These are phyloP conservation scores for Gephyroberyx darwinii DNA, from an alignment of 2,797 vertebrate genomes.

Conservation along the genomic window DNA sequence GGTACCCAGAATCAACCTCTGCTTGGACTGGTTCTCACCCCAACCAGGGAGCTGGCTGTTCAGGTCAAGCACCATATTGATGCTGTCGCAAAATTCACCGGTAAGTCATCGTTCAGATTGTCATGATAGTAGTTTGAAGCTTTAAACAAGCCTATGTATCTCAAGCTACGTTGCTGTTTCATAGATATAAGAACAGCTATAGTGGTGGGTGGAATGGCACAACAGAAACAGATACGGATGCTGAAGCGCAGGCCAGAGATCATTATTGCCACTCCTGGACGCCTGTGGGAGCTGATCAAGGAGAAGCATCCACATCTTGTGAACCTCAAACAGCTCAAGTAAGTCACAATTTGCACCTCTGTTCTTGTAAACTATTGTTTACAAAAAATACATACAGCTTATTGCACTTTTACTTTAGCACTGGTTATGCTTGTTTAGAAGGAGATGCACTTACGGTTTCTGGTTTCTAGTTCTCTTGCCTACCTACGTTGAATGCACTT, in stretches of 20 bases:
- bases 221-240: constrained; percentile 91
- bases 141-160: not conserved
- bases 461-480: too few relatives aligned
- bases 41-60: constrained; percentile 95
- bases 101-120: constrained; percentile 70
- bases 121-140: not conserved
- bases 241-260: constrained; percentile 91
- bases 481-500: too few relatives aligned
- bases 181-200: constrained; percentile 92
- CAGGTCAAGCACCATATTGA: constrained; percentile 99
- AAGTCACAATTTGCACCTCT: constrained; percentile 21
- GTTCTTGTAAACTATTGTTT: not conserved
- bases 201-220: constrained; percentile 94
- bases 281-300: constrained; percentile 93
- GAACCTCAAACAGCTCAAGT: constrained; percentile 90
- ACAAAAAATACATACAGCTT: too few relatives aligned
- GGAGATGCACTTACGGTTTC: too few relatives aligned
- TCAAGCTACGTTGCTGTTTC: constrained; percentile 27
- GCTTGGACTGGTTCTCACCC: constrained; percentile 92
- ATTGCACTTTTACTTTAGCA: too few relatives aligned
- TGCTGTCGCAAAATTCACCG: constrained; percentile 90
- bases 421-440: too few relatives aligned
- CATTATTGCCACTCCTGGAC: constrained; percentile 93
- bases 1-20: constrained; percentile 78
- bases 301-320: constrained; percentile 90